Conservation (phyloP, 2,888 invertebrate genomes). For the Pteria penguin region DNA sequence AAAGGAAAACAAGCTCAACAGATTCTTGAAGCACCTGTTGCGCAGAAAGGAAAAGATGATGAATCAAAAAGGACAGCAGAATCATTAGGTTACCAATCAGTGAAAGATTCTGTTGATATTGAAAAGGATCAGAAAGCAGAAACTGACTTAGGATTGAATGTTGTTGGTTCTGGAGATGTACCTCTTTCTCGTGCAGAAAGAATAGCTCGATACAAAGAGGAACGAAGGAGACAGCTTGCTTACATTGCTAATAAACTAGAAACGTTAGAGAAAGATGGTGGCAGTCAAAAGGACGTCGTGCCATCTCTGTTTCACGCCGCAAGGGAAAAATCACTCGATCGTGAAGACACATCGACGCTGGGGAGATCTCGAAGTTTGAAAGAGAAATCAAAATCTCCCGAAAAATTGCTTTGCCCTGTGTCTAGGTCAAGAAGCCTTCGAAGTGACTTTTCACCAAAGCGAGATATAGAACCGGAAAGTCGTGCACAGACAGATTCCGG, state of each 20-base stretch:
- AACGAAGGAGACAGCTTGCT: slow-evolving; percentile 86
- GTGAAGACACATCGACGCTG: slow-evolving; percentile 32
- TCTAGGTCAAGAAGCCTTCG: slow-evolving; percentile 55
- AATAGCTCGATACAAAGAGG: slow-evolving; percentile 87
- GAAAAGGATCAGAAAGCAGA: neutral
- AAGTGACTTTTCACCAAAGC: slow-evolving; percentile 21
- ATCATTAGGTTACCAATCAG: slow-evolving; percentile 11
- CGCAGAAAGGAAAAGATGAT: neutral
- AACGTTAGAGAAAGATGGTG: slow-evolving; percentile 21
- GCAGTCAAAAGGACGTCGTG: slow-evolving; percentile 38
- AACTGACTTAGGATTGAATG: slow-evolving; percentile 11
- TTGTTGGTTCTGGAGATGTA: neutral
- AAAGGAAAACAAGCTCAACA: slow-evolving; percentile 10
- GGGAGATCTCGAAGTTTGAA: slow-evolving; percentile 57
- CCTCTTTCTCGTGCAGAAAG: slow-evolving; percentile 82
- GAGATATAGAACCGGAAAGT: neutral
- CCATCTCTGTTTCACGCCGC: slow-evolving; percentile 57
- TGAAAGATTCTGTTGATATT: neutral
- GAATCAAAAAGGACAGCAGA: slow-evolving; percentile 2
- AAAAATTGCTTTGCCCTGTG: slow-evolving; percentile 44
- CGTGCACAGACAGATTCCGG: neutral
- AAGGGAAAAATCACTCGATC: slow-evolving; percentile 30
- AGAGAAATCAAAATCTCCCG: slow-evolving; percentile 47
- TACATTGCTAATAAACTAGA: slow-evolving; percentile 66
- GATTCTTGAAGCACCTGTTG: slow-evolving; percentile 1